Evolutionary conservation across 35 echinoderm and acorn worm genomes (phyloP).

Genomic region (Ophioderma brevispina): DNA sequence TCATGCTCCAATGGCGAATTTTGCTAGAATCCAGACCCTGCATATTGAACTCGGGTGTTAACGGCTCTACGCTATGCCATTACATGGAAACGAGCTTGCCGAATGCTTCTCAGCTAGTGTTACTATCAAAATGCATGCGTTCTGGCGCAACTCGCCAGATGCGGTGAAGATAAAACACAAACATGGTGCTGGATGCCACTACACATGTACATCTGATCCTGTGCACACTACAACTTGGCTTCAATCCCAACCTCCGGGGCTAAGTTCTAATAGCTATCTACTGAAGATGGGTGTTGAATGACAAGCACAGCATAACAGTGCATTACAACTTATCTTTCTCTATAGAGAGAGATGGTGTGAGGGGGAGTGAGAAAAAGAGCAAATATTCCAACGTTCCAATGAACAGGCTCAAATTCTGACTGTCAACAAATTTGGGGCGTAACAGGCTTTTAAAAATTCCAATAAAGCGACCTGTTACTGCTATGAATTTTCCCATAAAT

Average conservation of each 20-base stretch:
- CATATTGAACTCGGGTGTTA: no score
- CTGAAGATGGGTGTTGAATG: not conserved
- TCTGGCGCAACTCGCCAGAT: not conserved
- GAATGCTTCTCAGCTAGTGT: not conserved
- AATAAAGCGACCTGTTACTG: no score
- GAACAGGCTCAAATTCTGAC: no score
- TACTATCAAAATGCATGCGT: not conserved
- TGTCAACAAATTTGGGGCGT: no score
- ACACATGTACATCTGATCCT: not conserved
- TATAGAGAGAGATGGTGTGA: not conserved
- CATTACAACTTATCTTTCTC: not conserved
- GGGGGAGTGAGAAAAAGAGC: no score
- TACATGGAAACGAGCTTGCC: not conserved
- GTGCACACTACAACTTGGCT: not conserved
- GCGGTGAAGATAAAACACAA: not conserved
- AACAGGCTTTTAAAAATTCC: no score
- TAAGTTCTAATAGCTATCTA: conserved; percentile 4
- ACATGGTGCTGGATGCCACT: not conserved
- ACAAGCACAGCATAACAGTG: not conserved
- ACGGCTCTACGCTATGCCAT: no score
- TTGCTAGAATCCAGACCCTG: no score
- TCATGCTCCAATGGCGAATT: no score
- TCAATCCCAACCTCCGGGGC: not conserved
- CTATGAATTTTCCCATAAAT: no score
- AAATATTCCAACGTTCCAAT: no score